Evolutionary conservation across 2,113 vertebrate species (phyloP), one percentile per base, ranked within the genome.

Genomic region (Lophius piscatorius): DNA sequence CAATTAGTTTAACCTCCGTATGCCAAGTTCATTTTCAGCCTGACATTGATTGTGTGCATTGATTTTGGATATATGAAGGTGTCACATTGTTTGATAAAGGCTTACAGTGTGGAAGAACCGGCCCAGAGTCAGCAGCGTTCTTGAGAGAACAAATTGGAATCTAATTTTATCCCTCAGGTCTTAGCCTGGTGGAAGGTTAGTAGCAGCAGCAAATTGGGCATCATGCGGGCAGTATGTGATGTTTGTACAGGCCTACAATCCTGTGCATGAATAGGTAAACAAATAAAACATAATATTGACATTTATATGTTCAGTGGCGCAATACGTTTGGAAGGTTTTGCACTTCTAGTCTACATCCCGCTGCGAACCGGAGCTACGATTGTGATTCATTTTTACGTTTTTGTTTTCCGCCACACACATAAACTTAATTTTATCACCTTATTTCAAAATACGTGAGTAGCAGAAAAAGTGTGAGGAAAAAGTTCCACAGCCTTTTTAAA

Each of bases 1-100:
- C 77, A 81, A 74, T 84, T 82, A 78, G 49, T 35, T 63, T 57
- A 47, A 46, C 36, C 49, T 62, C 20, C 12, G 12, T 39, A n/a
- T 35, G 52, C 26, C 10, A 47, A 41, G 64, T 74, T 75, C 21
- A 68, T 69, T 74, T 76, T 55, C 57, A 73, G 50, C 52, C 50
- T 20, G 20, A 48, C 36, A 74, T 60, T 63, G 51, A 81, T 69
- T 64, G 35, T 67, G 56, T 31, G 10, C 47, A 75, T 71, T 81
- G 73, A 81, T 83, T 73, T 36, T 1, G 5, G 22, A 35, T 42
- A 42, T n/a, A 50, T 59, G 21, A 50, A 8, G 17, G 31, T 54
- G 29, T 65, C 55, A 28, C 10, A 17, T 44, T 23, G 18, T 46
- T 63, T 69, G 55, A 62, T 44, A 33, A 51, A 31, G 20, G 20